Evolutionary conservation across 2,797 vertebrate genomes (phyloP).

Genomic region (Clarias pachynema): DNA sequence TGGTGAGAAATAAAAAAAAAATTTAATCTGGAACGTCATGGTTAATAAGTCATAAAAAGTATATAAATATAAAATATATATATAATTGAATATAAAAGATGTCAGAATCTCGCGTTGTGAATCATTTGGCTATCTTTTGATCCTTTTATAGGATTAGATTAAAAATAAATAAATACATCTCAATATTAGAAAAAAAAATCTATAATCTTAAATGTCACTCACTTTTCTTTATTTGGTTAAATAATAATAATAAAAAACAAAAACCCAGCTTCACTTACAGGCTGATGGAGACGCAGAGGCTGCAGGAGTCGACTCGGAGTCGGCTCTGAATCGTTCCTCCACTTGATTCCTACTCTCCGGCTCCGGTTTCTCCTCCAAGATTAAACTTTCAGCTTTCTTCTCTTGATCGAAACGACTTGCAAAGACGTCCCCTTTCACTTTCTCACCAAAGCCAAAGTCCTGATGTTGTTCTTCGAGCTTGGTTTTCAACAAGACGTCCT

Average conservation of each 20-base stretch:
- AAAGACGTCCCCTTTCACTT: background rate
- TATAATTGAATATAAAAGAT: no score
- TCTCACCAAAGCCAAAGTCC: background rate
- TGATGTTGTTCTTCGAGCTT: background rate
- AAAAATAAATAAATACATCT: background rate
- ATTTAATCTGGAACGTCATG: no score
- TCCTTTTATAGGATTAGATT: no score
- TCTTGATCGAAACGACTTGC: background rate
- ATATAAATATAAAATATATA: no score
- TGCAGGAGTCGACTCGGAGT: slow-evolving; percentile 41
- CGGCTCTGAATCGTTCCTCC: slow-evolving; percentile 17
- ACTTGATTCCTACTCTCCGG: background rate
- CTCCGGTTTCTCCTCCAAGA: background rate
- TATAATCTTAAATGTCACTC: background rate
- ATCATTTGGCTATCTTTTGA: no score
- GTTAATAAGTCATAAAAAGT: no score
- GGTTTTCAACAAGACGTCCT: background rate
- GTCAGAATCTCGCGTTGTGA: no score
- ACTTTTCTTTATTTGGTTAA: background rate
- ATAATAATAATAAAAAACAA: background rate
- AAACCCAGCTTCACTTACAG: slow-evolving; percentile 65
- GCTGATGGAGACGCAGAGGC: slow-evolving; percentile 68
- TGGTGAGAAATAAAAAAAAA: no score
- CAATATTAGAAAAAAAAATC: background rate
- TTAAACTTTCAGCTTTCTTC: background rate